Base-by-base conservation (phyloP, 2,113 vertebrate genomes). In the Dicerorhinus sumatrensis region DNA sequence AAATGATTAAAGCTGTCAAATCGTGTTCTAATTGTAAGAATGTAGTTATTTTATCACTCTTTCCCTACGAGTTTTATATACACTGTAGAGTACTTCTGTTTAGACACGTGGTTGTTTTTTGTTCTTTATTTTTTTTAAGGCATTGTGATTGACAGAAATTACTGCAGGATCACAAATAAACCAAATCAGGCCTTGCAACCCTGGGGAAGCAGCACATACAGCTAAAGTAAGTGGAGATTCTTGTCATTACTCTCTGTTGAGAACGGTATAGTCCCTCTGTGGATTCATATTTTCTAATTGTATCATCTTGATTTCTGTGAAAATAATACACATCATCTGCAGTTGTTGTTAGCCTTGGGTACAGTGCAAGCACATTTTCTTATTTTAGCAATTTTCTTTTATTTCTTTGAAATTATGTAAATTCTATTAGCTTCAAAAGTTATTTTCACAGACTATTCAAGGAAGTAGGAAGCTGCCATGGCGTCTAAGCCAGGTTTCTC, bases 1-100 rank as follows among this genome's bases (percentile, higher is more conserved):
- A 97, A 97, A 98, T 98, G 96, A 98, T 98, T 97, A 98, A 98
- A 98, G 95, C 89, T 97, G 95, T 97, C 97, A 98, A 96, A 97
- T 96, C 96, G 80, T 97, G 96, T 91, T 92, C 89, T 97, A 96
- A 97, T 98, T 98, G 76, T 98, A 97, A 98, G 97, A 98, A 97
- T 96, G 88, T 84, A 98, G 97, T 98, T 91, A 98, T 97, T 98
- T 73, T 75, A 51, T 72, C 23, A 98, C 77, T 98, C 80, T 97
- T 98, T 97, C 84, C 98, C 86, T 95, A 92, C 89, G 86, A 98
- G 92, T 94, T 97, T 98, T 98, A 96, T 95, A 98, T 87, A 97
- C 83, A 20, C 33, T 98, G 81, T 95, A 97, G 65, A 98, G 88
- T 93, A 98, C 70, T 97, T 98, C 94, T 98, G 89, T 98, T 98